These are phyloP conservation scores for Leucophenga varia DNA, from an alignment of 1,140 invertebrate genomes.

Conservation along the genomic window DNA sequence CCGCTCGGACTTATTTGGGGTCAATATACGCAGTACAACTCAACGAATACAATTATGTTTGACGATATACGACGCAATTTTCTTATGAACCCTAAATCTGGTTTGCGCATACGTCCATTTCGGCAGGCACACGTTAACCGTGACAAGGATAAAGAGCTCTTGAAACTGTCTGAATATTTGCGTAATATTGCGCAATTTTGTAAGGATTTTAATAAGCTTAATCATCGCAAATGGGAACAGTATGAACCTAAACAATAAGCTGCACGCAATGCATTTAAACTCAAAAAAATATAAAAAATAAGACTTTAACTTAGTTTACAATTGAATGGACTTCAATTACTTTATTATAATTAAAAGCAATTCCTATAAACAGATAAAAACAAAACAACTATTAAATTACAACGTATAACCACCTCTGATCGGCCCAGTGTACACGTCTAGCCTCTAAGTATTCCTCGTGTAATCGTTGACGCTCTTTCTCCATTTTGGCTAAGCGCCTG, in stretches of 20 bases:
- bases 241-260: constrained; percentile 65
- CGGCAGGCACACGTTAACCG: constrained; percentile 87
- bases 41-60: constrained; percentile 97
- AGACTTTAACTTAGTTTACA: not conserved
- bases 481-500: constrained; percentile 41
- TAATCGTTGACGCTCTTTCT: constrained; percentile 44
- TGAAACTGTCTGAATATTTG: constrained; percentile 82
- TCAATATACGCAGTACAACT: constrained; percentile 82
- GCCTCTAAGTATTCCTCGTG: constrained; percentile 47
- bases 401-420: constrained; percentile 51
- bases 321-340: not conserved
- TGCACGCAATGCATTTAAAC: too few relatives aligned
- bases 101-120: constrained; percentile 87
- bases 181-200: constrained; percentile 77
- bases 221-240: constrained; percentile 91
- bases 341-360: constrained; percentile 2
- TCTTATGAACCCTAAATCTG: constrained; percentile 95
- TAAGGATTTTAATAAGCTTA: constrained; percentile 81
- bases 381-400: too few relatives aligned
- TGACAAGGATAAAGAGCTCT: constrained; percentile 78
- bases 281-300: constrained; percentile 2
- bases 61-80: constrained; percentile 97
- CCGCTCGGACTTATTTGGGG: constrained; percentile 97
- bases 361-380: not conserved
- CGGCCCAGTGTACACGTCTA: constrained; percentile 49